Evolutionary conservation across 1,140 invertebrate genomes (phyloP).

Genomic region (Drosophila pachea): DNA sequence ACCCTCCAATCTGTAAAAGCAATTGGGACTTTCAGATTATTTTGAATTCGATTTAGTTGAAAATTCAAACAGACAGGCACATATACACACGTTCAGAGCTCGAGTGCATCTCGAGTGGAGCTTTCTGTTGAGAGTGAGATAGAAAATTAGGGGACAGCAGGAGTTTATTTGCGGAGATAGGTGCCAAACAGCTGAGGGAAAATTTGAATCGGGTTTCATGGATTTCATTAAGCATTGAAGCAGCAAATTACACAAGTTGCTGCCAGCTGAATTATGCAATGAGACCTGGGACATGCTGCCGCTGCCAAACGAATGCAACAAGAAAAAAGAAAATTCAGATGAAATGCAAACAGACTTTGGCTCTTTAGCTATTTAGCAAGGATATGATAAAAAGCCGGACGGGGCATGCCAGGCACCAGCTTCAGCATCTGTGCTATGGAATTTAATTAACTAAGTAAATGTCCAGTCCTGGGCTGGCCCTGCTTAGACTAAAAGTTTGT

Average conservation of each 20-base stretch:
- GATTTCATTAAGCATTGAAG: conserved; percentile 62
- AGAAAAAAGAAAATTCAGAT: conserved; percentile 52
- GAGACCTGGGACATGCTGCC: conserved; percentile 12
- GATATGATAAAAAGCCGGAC: conserved; percentile 67
- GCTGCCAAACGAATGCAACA: conserved; percentile 10
- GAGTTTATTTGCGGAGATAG: conserved; percentile 21
- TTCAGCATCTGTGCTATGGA: conserved; percentile 49
- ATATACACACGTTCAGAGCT: conserved; percentile 1
- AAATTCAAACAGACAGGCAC: conserved; percentile 38
- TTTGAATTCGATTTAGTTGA: conserved; percentile 64
- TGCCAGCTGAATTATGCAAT: conserved; percentile 47
- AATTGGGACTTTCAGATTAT: conserved; percentile 27
- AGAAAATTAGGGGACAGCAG: conserved; percentile 19
- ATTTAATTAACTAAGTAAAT: conserved; percentile 78
- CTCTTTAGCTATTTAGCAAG: conserved; percentile 56
- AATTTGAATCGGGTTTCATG: conserved; percentile 45
- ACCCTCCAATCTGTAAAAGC: conserved; percentile 11
- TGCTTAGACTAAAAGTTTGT: conserved; percentile 34
- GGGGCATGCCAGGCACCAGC: conserved; percentile 28
- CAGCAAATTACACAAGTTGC: conserved; percentile 59
- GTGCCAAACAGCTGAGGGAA: conserved; percentile 44
- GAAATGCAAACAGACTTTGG: conserved; percentile 64
- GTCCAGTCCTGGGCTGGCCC: conserved; percentile 60
- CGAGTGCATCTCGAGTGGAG: conserved; percentile 12
- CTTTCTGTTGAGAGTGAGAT: conserved; percentile 23